Evolutionary conservation across 2,888 invertebrate species (phyloP), one percentile per base, ranked within the genome.

Genomic region (Orchesellides sinensis): DNA sequence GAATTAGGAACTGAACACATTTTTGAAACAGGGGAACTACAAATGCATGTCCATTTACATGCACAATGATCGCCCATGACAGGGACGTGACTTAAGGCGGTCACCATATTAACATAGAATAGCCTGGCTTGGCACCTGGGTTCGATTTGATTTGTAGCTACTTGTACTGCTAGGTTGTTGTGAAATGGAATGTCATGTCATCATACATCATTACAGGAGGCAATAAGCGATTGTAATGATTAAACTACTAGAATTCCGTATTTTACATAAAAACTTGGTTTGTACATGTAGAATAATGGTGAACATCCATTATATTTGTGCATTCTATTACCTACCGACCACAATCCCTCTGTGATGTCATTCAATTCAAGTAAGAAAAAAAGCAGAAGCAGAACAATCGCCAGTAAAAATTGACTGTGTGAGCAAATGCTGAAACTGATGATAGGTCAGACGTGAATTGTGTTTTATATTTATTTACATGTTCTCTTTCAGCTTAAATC

Each of bases 41-140:
- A 40, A 40, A n/a, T n/a, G n/a, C n/a, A n/a, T n/a, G n/a, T n/a
- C n/a, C n/a, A n/a, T n/a, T n/a, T n/a, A n/a, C n/a, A n/a, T n/a
- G n/a, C n/a, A n/a, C n/a, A n/a, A 35, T 35, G 35, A 5, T 12
- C 5, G 5, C n/a, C n/a, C n/a, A n/a, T n/a, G n/a, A n/a, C n/a
- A n/a, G n/a, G n/a, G 23, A 66, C 66, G 56, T 49, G 27, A 68
- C 21, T n/a, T 52, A 52, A 61, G 78, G 78, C 70, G 27, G 17
- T 66, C 12, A 52, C 35, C 40, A 2, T 23, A 40, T 66, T 25
- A 52, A 19, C 66, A 45, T 23, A 21, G 29, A 74, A 23, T 23
- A 40, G 10, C 40, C 47, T 25, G 35, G n/a, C n/a, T n/a, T n/a
- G n/a, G n/a, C n/a, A n/a, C 25, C 59, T 25, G n/a, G 27, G 10